phyloP scores from a whole-genome alignment of 2,113 vertebrate species.

The Lichenostomus cassidix region DNA sequence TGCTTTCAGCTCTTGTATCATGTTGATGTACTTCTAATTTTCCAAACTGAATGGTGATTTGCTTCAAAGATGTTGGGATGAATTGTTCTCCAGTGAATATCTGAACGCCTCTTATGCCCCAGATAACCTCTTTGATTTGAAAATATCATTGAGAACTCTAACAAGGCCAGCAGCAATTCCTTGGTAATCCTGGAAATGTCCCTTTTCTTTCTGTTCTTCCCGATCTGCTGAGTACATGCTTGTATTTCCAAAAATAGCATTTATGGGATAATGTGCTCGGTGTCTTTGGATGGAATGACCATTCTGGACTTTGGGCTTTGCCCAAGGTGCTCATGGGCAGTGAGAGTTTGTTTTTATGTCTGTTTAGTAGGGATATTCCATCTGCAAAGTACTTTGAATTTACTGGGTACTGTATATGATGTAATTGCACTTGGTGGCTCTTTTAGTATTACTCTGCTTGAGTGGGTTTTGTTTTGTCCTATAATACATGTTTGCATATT shows the following conservation, averaged over 20 bases:
- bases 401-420: fast-evolving
- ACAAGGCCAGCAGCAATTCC: background rate
- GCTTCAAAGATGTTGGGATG: background rate
- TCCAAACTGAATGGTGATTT: background rate
- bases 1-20: background rate
- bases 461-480: background rate
- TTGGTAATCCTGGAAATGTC: background rate
- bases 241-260: background rate
- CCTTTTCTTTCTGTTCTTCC: background rate
- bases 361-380: background rate
- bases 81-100: background rate
- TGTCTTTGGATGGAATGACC: background rate
- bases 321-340: fast-evolving
- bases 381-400: background rate
- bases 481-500: background rate
- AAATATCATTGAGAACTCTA: background rate
- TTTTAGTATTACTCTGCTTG: background rate
- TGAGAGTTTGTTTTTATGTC: background rate
- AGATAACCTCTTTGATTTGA: background rate
- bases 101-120: background rate
- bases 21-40: background rate
- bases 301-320: background rate
- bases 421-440: background rate
- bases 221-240: background rate
- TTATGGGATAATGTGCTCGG: fast-evolving